These are phyloP conservation scores for Cylloceria caligata DNA, from an alignment of 2,888 invertebrate species.

Conservation along the genomic window DNA sequence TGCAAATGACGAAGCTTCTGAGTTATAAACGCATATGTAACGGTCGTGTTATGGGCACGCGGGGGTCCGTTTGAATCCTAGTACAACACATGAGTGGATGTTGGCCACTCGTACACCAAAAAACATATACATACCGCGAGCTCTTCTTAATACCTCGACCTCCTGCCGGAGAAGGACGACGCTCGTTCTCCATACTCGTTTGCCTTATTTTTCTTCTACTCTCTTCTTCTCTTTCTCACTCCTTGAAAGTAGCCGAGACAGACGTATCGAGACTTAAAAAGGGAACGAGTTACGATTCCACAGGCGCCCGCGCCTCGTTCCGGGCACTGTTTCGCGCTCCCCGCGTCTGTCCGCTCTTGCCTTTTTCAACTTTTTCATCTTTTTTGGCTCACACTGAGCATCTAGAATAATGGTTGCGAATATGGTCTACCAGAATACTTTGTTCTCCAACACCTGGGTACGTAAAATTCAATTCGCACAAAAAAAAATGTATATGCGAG, in stretches of 20 bases:
- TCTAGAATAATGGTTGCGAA: conserved; percentile 29
- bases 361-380: conserved; percentile 55
- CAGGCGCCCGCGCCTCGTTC: conserved; percentile 66
- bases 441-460: neutral
- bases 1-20: conserved; percentile 75
- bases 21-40: conserved; percentile 78
- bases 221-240: conserved; percentile 61
- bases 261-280: conserved; percentile 24
- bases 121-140: conserved; percentile 58
- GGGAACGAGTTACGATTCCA: conserved; percentile 74
- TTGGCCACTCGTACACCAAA: conserved; percentile 14
- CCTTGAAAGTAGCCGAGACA: conserved; percentile 29
- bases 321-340: conserved; percentile 58
- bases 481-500: neutral
- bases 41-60: conserved; percentile 68
- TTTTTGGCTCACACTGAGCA: conserved; percentile 39
- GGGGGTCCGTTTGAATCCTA: conserved; percentile 58
- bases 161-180: conserved; percentile 56
- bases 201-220: conserved; percentile 48
- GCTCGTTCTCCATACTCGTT: conserved; percentile 21
- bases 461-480: neutral
- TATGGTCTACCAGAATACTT: conserved; percentile 8
- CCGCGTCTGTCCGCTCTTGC: conserved; percentile 49
- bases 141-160: conserved; percentile 60
- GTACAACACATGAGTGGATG: conserved; percentile 55